phyloP scores from a whole-genome alignment of 2,113 vertebrate species.

The Dolichotis patagonum region DNA sequence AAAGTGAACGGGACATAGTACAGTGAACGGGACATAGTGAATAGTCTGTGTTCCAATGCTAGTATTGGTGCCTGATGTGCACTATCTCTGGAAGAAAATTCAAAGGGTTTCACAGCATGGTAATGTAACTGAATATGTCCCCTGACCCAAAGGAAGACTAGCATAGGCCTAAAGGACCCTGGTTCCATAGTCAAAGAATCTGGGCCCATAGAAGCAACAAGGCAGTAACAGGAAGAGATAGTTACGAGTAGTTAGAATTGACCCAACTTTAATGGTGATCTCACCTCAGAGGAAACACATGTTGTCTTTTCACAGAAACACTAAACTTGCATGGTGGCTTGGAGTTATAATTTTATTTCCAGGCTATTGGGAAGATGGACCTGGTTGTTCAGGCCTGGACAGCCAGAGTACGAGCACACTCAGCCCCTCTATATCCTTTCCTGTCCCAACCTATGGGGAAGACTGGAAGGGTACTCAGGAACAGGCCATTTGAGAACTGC shows the following conservation, averaged over 20 bases:
- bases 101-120: neutral
- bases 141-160: neutral
- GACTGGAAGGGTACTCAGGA: neutral
- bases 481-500: neutral
- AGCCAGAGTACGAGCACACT: too few relatives aligned
- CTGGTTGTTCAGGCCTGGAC: neutral
- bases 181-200: neutral
- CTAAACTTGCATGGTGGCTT: neutral
- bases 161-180: neutral
- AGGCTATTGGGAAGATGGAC: neutral
- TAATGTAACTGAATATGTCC: too few relatives aligned
- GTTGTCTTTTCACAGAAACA: neutral
- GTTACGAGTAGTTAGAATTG: neutral
- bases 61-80: neutral
- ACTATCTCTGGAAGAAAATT: neutral
- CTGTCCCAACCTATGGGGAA: neutral
- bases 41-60: neutral
- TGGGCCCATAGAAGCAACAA: neutral
- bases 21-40: neutral
- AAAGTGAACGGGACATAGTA: accelerated
- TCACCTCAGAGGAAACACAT: neutral
- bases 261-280: accelerated
- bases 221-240: neutral
- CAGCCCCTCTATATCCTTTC: neutral
- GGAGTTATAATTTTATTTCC: neutral